Evolutionary conservation across 2,888 invertebrate species (phyloP), one percentile per base, ranked within the genome.

Genomic region (Conops quadrifasciatus): DNA sequence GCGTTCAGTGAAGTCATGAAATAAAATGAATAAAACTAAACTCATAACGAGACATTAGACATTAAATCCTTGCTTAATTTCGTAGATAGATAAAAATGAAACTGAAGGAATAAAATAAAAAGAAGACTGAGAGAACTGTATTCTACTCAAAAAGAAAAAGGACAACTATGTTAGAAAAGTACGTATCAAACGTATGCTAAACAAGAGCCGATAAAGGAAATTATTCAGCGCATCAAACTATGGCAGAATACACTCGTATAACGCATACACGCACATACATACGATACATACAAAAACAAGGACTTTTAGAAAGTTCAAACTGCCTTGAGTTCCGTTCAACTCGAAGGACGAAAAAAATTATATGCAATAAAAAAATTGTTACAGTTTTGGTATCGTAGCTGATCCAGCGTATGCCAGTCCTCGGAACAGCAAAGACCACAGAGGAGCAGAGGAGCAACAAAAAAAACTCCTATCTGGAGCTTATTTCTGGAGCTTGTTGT

Each of bases 141-240:
- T 36, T 36, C 5, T 36, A 4, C 36, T 36, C 36, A 36, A 64
- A 56, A 28, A 58, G 64, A 70, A 30, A 70, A 56, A 26, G 11
- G 13, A 28, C 28, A 4, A 56, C 13, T 7, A 9, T 63, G 43
- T 51, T 30, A 49, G n/a, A 36, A 36, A 36, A 36, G 4, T 36
- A 9, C 36, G 56, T 16, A 62, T 56, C 64, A 70, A 70, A 65
- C 64, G 58, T 64, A 70, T 70, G 70, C 36, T 64, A 70, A 70
- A 70, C 58, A 70, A 56, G 58, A 45, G 15, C 13, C 64, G n/a
- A 64, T 64, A 45, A 19, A 63, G 70, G 16, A 70, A 70, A 64
- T 70, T 64, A 64, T 64, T 26, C 64, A 62, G 62, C 62, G 28
- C 24, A 51, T 51, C 62, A 51, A 47, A 15, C 5, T 15, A 16